Evolutionary conservation across 2,888 invertebrate genomes (phyloP).

Genomic region (Ornithoptera alexandrae): DNA sequence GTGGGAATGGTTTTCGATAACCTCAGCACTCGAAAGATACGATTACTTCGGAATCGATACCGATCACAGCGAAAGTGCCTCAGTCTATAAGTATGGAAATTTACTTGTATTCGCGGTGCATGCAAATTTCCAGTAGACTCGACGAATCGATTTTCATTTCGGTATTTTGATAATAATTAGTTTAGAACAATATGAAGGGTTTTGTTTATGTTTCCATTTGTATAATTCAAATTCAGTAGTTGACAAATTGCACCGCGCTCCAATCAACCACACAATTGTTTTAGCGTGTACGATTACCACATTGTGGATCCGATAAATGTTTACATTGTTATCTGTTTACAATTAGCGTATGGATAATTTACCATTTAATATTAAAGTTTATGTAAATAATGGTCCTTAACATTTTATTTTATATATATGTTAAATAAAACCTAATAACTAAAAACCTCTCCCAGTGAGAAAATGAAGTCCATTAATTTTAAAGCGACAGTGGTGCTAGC

Average conservation of each 20-base stretch:
- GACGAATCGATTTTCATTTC: conserved; percentile 8
- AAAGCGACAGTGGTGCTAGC: too few species aligned
- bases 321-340: conserved; percentile 33
- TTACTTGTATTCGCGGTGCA: conserved; percentile 1
- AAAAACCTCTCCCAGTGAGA: too few species aligned
- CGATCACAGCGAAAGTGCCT: conserved; percentile 9
- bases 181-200: conserved; percentile 29
- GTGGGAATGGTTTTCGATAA: conserved; percentile 69
- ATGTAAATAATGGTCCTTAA: neutral
- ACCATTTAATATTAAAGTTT: conserved; percentile 5
- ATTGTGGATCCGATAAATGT: conserved; percentile 48
- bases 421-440: too few species aligned
- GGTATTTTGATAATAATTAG: conserved; percentile 15
- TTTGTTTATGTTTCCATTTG: conserved; percentile 23
- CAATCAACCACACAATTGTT: conserved; percentile 65
- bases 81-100: conserved; percentile 14
- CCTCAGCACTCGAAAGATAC: conserved; percentile 38
- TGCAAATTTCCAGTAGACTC: conserved; percentile 8
- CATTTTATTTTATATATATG: neutral
- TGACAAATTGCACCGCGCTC: conserved; percentile 61
- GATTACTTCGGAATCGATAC: conserved; percentile 18
- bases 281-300: conserved; percentile 51
- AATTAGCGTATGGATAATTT: conserved; percentile 25
- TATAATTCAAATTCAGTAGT: conserved; percentile 27
- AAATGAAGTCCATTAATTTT: too few species aligned